Conservation (phyloP, 2,888 invertebrate species). For the Euproctis similis region DNA sequence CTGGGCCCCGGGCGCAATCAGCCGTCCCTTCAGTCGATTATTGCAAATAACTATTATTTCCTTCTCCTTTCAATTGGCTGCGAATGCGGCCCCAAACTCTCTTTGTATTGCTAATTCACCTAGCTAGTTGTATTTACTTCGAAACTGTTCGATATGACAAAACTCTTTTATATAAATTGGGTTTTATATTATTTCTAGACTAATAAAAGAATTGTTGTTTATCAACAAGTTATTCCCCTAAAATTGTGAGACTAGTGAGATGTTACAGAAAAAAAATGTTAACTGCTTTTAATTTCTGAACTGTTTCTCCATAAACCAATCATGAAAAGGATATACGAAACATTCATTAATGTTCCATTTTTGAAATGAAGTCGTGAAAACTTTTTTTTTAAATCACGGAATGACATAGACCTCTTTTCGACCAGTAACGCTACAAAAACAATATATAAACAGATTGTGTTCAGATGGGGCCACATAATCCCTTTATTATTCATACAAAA, state of each 20-base stretch:
- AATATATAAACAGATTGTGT: conserved; percentile 23
- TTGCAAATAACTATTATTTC: conserved; percentile 53
- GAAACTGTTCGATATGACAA: conserved; percentile 18
- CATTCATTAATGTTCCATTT: too few relatives aligned
- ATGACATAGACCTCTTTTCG: too few relatives aligned
- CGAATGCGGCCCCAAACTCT: conserved; percentile 39
- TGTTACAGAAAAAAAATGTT: too few relatives aligned
- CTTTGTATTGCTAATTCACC: conserved; percentile 68
- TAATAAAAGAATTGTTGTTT: too few relatives aligned
- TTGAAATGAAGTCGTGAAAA: too few relatives aligned
- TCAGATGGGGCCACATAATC: conserved; percentile 49
- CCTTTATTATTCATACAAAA: conserved; percentile 63
- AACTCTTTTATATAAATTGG: conserved; percentile 9
- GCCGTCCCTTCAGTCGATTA: conserved; percentile 69
- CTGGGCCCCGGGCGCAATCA: conserved; percentile 69
- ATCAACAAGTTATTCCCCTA: too few relatives aligned
- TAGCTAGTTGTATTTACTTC: conserved; percentile 54
- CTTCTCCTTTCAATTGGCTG: conserved; percentile 62
- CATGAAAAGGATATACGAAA: too few relatives aligned
- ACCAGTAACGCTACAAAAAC: too few relatives aligned
- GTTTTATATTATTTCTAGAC: not conserved
- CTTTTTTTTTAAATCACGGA: too few relatives aligned
- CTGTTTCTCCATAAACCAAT: too few relatives aligned
- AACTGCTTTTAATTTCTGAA: too few relatives aligned
- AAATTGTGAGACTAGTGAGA: too few relatives aligned